These are phyloP conservation scores for Glossophaga mutica DNA, from an alignment of 2,797 vertebrate species.

Conservation along the genomic window DNA sequence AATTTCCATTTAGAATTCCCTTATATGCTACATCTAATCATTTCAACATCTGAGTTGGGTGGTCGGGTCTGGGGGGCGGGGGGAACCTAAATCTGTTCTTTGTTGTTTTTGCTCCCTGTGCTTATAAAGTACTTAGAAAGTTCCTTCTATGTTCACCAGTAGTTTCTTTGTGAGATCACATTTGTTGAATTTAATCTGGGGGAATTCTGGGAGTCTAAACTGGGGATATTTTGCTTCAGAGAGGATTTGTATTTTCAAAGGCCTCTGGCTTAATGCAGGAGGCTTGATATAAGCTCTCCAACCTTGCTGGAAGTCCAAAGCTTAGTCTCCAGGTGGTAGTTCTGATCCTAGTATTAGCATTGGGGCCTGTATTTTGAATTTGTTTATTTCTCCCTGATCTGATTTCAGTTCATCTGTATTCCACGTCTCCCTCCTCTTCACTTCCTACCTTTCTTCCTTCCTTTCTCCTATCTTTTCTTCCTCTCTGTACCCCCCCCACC, in stretches of 20 bases:
- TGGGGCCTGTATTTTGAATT: neutral
- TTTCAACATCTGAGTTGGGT: neutral
- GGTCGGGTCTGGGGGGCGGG: neutral
- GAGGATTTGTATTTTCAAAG: neutral
- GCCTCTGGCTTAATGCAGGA: neutral
- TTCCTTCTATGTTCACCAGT: neutral
- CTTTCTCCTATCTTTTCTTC: neutral
- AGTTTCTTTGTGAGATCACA: neutral
- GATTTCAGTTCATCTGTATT: neutral
- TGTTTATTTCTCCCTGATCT: neutral
- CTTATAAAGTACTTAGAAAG: too few relatives aligned
- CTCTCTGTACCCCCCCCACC: too few relatives aligned
- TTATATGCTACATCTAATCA: neutral
- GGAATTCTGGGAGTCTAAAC: neutral
- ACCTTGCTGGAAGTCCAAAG: neutral
- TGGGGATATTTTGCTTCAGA: neutral
- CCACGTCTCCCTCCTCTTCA: neutral
- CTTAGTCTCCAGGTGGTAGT: neutral
- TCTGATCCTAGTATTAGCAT: neutral
- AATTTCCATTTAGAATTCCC: neutral
- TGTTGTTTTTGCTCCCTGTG: neutral
- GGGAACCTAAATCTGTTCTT: neutral
- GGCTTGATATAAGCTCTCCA: neutral
- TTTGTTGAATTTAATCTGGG: neutral
- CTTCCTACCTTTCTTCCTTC: neutral